Percentiles rank a stretch among this genome's conserved stretches.
These are phyloP conservation scores for Chelonia mydas DNA, from an alignment of 2,797 vertebrate genomes.

Conservation along the genomic window DNA sequence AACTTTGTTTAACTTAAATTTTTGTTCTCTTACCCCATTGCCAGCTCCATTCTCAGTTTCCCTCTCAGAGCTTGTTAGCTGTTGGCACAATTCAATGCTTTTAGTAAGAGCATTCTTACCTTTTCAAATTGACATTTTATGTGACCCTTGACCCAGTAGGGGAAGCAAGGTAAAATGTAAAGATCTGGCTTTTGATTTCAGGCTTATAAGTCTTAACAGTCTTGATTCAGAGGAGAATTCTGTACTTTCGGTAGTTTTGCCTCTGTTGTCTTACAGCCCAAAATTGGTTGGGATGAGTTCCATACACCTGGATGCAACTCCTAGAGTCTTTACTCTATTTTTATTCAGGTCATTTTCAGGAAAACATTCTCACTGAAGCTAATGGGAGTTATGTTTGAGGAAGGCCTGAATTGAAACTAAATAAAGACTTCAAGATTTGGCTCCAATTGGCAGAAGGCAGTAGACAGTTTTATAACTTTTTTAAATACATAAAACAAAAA, in stretches of 20 bases:
- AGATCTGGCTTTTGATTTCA: background rate
- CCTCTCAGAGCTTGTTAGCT: background rate
- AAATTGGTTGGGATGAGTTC: background rate
- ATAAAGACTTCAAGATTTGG: background rate
- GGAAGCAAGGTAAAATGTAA: background rate
- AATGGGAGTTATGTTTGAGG: rapidly evolving
- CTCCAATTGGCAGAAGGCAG: background rate
- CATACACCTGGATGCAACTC: background rate
- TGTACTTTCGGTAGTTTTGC: background rate
- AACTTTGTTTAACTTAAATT: background rate
- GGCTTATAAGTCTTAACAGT: background rate
- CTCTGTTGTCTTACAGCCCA: background rate
- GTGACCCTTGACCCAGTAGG: background rate
- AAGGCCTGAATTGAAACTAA: background rate
- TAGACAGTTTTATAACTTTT: background rate
- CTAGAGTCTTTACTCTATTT: background rate
- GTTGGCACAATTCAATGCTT: constrained; percentile 22
- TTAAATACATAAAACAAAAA: background rate
- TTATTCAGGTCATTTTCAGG: background rate
- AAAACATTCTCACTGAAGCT: background rate
- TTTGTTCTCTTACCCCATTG: background rate
- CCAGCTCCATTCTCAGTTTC: background rate
- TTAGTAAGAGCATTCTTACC: background rate
- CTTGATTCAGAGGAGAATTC: background rate
- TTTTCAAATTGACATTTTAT: constrained; percentile 27